phyloP scores from a whole-genome alignment of 2,797 vertebrate genomes.

The Tiaroga cobitis region DNA sequence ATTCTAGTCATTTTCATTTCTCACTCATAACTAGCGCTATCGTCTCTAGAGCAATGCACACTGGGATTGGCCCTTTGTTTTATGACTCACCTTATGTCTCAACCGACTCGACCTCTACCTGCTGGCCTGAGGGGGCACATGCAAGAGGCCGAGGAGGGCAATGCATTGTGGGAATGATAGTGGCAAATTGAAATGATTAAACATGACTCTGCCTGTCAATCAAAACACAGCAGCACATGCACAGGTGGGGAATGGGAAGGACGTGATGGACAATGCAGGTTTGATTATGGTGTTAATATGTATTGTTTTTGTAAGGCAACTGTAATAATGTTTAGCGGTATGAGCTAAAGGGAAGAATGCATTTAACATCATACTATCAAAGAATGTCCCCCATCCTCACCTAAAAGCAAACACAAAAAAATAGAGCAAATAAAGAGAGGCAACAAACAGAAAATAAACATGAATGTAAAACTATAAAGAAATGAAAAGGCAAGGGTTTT shows the following conservation, averaged over 20 bases:
- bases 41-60: slow-evolving; percentile 55
- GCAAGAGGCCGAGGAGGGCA: slow-evolving; percentile 76
- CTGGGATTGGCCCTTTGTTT: slow-evolving; percentile 61
- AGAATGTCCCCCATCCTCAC: slow-evolving; percentile 73
- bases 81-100: slow-evolving; percentile 82
- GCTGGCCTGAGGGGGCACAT: slow-evolving; percentile 76
- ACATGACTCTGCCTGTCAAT: slow-evolving; percentile 64
- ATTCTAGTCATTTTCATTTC: not conserved
- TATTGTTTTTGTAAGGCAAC: not conserved
- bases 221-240: slow-evolving; percentile 60
- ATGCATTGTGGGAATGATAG: slow-evolving; percentile 81
- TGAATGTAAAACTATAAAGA: slow-evolving; percentile 58
- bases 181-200: slow-evolving; percentile 75
- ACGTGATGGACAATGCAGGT: slow-evolving; percentile 23
- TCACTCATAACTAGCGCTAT: slow-evolving; percentile 55
- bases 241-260: slow-evolving; percentile 35
- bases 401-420: slow-evolving; percentile 75
- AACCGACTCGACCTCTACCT: slow-evolving; percentile 78
- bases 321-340: slow-evolving; percentile 49
- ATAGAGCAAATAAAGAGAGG: slow-evolving; percentile 53
- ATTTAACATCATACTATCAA: slow-evolving; percentile 70
- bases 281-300: slow-evolving; percentile 12
- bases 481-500: slow-evolving; percentile 27
- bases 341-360: slow-evolving; percentile 50
- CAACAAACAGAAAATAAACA: slow-evolving; percentile 48